Evolutionary conservation across 1,140 invertebrate genomes (phyloP).

Genomic region (Lucilia sericata): DNA sequence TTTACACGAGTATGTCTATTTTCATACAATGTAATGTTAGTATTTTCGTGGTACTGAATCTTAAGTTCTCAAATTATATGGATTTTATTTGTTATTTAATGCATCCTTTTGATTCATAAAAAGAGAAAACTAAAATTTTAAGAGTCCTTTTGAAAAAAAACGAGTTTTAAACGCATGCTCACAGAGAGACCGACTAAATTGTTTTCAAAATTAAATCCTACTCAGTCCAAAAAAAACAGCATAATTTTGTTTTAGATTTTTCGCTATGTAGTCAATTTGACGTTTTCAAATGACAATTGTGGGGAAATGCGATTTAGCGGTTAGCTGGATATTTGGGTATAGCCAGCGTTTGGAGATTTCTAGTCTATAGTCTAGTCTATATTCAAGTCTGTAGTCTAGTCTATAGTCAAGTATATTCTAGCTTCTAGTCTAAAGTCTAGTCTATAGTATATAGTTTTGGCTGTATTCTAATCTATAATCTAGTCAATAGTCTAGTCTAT

Average conservation of each 20-base stretch:
- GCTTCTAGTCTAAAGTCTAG: too few relatives aligned
- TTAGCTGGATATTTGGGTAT: too few relatives aligned
- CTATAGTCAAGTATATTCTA: too few relatives aligned
- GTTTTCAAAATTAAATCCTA: background rate
- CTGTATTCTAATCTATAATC: too few relatives aligned
- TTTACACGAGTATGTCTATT: slow-evolving; percentile 31
- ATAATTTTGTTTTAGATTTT: background rate
- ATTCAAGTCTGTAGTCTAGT: too few relatives aligned
- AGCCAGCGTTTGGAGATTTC: too few relatives aligned
- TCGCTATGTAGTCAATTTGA: too few relatives aligned
- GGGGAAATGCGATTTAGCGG: too few relatives aligned
- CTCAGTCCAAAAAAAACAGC: background rate
- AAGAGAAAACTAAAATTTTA: background rate
- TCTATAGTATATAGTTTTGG: too few relatives aligned
- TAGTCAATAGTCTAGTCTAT: too few relatives aligned
- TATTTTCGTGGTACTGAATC: slow-evolving; percentile 22
- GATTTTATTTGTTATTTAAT: slow-evolving; percentile 12
- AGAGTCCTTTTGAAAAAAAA: background rate
- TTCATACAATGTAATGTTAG: slow-evolving; percentile 30
- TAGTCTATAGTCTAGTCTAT: too few relatives aligned
- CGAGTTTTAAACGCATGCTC: background rate
- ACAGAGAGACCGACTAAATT: background rate
- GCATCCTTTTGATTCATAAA: slow-evolving; percentile 25
- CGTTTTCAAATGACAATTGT: too few relatives aligned
- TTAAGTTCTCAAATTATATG: slow-evolving; percentile 6